Percentiles rank a stretch among this genome's conserved stretches.
These are phyloP conservation scores for Tuta absoluta DNA, from an alignment of 2,888 invertebrate species.

Conservation along the genomic window DNA sequence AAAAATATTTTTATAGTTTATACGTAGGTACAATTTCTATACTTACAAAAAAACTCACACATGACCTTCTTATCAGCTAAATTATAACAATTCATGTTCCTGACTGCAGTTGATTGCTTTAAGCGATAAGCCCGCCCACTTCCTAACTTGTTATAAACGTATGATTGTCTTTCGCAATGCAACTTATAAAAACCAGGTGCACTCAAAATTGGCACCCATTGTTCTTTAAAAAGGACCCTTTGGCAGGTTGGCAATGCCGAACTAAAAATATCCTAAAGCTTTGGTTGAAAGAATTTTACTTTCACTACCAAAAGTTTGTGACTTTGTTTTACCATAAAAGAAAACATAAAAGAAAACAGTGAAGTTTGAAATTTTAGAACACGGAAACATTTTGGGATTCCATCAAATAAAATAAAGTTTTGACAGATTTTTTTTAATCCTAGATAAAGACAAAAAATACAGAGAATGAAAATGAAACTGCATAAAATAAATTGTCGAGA, in stretches of 20 bases:
- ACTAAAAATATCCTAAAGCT: too few relatives aligned
- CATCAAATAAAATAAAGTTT: too few relatives aligned
- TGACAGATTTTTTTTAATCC: too few relatives aligned
- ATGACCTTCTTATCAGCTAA: conserved; percentile 27
- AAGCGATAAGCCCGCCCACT: conserved; percentile 57
- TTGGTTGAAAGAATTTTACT: not conserved
- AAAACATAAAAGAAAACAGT: too few relatives aligned
- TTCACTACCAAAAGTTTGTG: not conserved
- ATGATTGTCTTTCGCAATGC: conserved; percentile 24
- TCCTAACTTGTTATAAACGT: conserved; percentile 42
- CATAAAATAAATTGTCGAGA: too few relatives aligned
- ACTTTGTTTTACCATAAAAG: too few relatives aligned
- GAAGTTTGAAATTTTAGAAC: too few relatives aligned
- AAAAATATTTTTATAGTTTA: too few relatives aligned
- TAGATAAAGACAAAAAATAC: too few relatives aligned
- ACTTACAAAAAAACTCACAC: not conserved
- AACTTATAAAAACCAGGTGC: conserved; percentile 18
- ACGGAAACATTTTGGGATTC: too few relatives aligned
- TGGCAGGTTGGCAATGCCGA: not conserved
- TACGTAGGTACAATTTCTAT: not conserved
- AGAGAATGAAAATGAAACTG: too few relatives aligned
- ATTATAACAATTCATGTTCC: conserved; percentile 44
- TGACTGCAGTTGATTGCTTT: conserved; percentile 44
- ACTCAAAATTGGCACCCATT: conserved; percentile 20
- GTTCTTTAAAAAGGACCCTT: conserved; percentile 17